A percentile compares a stretch with the other conserved stretches of the same genome.
These are phyloP conservation scores for Villa cingulata DNA, from an alignment of 2,888 invertebrate genomes.

Conservation along the genomic window DNA sequence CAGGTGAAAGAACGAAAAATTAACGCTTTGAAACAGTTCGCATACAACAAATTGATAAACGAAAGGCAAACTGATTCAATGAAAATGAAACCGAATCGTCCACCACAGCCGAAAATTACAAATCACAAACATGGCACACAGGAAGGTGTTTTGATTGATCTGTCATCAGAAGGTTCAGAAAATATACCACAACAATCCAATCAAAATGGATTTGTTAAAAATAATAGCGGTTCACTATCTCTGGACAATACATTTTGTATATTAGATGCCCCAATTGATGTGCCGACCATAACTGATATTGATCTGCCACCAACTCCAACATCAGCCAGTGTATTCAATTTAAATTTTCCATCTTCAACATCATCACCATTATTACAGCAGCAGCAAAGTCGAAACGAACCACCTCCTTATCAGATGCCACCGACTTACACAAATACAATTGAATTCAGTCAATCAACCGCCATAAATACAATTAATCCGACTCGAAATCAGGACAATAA, in stretches of 20 bases:
- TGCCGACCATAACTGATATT: slow-evolving; percentile 36
- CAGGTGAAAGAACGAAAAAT: slow-evolving; percentile 33
- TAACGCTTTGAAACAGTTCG: slow-evolving; percentile 53
- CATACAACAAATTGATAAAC: slow-evolving; percentile 70
- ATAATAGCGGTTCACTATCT: slow-evolving; percentile 16
- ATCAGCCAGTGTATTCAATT: no score
- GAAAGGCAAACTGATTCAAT: slow-evolving; percentile 36
- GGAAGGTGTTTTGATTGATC: slow-evolving; percentile 64
- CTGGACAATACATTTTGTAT: slow-evolving; percentile 40
- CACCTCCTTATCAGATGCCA: slow-evolving; percentile 42
- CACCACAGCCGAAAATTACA: slow-evolving; percentile 31
- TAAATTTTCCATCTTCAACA: slow-evolving; percentile 16
- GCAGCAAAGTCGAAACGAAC: slow-evolving; percentile 21
- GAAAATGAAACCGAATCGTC: slow-evolving; percentile 32
- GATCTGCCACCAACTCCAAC: slow-evolving; percentile 14
- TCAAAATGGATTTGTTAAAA: background rate
- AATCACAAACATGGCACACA: slow-evolving; percentile 1
- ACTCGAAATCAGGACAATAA: slow-evolving; percentile 18
- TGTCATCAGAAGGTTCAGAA: slow-evolving; percentile 45
- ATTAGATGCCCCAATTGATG: slow-evolving; percentile 61
- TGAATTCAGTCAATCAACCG: slow-evolving; percentile 23
- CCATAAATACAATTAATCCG: slow-evolving; percentile 10
- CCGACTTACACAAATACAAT: slow-evolving; percentile 42
- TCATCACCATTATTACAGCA: slow-evolving; percentile 11
- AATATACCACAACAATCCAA: background rate